Base-by-base conservation (phyloP, 2,113 vertebrate genomes). In the Tinamus guttatus region DNA sequence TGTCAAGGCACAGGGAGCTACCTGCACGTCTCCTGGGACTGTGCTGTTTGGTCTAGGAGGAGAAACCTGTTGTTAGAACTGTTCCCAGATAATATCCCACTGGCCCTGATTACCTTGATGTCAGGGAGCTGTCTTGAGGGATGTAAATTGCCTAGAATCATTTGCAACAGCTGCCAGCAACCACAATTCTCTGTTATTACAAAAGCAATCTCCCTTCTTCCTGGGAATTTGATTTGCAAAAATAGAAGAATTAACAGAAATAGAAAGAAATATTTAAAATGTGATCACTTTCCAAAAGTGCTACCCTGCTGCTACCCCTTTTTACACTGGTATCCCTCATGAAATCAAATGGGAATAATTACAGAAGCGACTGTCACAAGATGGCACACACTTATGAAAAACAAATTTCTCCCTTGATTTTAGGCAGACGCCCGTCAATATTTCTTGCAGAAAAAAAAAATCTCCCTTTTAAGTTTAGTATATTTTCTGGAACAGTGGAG, bases 131-230 rank as follows among this genome's bases (percentile, higher is more conserved):
- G 63, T 96, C 97, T 95, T 88, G 1, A 84, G 96, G 87, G 96
- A 94, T 0, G 3, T 88, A 94, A 96, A 97, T 93, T 95, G 90
- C 96, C 92, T 95, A 81, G 91, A 97, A 97, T 90, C 88, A 89
- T 97, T 95, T 95, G 82, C 88, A 97, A 91, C 96, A 97, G 95
- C 97, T 97, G 95, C 96, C 95, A 97, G 94, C 41, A 15, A 94
- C 92, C 70, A 90, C 10, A 21, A 91, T 95, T 96, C 93, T 91
- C 69, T 93, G 96, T 95, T 97, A 97, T 96, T 96, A 96, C 95
- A 96, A 94, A 97, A 96, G 94, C 92, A 97, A 95, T 96, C 87
- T 96, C 64, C 94, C 74, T 97, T 95, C 70, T 97, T 95, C 70
- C 51, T 63, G 60, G 82, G 92, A 97, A 96, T 92, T 95, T 94